Evolutionary conservation across 1,140 invertebrate species (phyloP).

Genomic region (Mercenaria mercenaria): DNA sequence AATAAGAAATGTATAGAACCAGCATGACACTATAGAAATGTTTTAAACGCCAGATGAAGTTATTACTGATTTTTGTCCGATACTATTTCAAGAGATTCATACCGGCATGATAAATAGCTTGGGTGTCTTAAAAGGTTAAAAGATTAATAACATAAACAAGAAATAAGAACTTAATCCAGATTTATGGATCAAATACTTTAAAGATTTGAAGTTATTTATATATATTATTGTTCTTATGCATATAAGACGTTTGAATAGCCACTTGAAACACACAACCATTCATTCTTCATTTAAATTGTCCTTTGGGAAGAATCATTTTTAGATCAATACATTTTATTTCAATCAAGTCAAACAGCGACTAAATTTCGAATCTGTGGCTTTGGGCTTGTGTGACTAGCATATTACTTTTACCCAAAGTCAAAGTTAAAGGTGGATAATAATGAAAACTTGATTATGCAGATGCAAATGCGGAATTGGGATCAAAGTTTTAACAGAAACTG

Average conservation of each 20-base stretch:
- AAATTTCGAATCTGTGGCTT: too few species aligned
- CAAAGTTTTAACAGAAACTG: too few species aligned
- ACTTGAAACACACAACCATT: neutral
- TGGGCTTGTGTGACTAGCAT: too few species aligned
- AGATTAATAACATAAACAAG: conserved; percentile 12
- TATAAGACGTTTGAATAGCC: neutral
- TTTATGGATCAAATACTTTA: conserved; percentile 21
- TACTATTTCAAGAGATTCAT: neutral
- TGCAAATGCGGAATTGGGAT: too few species aligned
- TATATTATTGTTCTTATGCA: neutral
- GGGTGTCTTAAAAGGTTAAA: conserved; percentile 8
- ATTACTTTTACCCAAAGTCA: too few species aligned
- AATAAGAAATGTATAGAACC: neutral
- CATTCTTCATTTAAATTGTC: too few species aligned
- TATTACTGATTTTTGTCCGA: neutral
- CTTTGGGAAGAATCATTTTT: too few species aligned
- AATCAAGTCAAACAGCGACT: too few species aligned
- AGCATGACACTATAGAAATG: neutral
- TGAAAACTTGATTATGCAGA: too few species aligned
- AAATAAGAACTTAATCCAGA: conserved; percentile 9
- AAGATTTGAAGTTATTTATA: neutral
- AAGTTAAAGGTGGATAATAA: too few species aligned
- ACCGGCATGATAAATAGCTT: neutral
- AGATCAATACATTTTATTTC: too few species aligned
- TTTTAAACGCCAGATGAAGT: neutral